These are phyloP conservation scores for Margarornis squamiger DNA, from an alignment of 2,797 vertebrate genomes.

Conservation along the genomic window DNA sequence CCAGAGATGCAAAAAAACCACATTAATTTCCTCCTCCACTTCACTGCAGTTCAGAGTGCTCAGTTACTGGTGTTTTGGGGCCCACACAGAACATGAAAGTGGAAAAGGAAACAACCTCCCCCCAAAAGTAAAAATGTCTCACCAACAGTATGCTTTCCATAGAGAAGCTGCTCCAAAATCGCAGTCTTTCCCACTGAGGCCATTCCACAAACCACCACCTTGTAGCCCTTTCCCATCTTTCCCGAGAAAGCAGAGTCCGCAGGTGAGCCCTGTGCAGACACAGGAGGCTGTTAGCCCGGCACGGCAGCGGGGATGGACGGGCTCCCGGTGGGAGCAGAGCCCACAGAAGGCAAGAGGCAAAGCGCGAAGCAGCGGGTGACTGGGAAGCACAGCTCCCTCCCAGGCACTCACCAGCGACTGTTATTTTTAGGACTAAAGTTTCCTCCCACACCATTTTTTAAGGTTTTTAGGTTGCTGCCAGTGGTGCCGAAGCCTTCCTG, in stretches of 20 bases:
- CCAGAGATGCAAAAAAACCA: not conserved
- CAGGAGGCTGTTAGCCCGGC: not conserved
- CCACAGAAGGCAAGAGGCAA: not conserved
- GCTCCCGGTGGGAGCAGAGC: not conserved
- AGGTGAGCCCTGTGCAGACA: not conserved
- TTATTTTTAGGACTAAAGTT: conserved; percentile 49
- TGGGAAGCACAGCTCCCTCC: not conserved
- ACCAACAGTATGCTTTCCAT: conserved; percentile 88
- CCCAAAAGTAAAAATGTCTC: conserved; percentile 56
- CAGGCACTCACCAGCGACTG: not conserved
- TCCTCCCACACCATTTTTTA: conserved; percentile 32
- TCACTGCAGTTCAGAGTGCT: not conserved
- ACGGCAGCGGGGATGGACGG: not conserved
- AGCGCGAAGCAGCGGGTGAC: not conserved
- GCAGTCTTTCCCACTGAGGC: conserved; percentile 92
- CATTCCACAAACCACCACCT: conserved; percentile 92
- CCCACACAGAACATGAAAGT: not conserved
- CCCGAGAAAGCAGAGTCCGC: not conserved
- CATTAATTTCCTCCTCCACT: not conserved
- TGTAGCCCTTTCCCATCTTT: conserved; percentile 85
- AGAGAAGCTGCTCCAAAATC: conserved; percentile 92
- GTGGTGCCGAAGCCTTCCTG: not conserved
- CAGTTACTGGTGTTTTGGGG: not conserved
- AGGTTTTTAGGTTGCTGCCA: conserved; percentile 7
- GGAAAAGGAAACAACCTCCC: not conserved